Evolutionary conservation across 2,888 invertebrate species (phyloP).

Genomic region (Pseudococcus viburni): DNA sequence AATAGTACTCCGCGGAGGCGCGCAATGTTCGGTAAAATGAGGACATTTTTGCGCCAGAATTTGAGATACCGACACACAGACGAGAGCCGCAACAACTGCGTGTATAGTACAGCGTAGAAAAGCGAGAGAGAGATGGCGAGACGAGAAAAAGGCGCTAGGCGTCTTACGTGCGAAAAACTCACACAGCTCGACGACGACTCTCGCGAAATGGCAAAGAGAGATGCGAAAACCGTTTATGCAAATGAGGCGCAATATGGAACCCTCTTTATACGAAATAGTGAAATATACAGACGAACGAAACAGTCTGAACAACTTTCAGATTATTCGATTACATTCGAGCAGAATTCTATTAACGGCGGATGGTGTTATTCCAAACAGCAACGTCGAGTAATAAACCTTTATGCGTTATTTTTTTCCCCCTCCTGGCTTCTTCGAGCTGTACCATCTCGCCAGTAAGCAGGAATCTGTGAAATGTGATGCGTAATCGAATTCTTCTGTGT

Average conservation of each 20-base stretch:
- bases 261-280: constrained; percentile 48
- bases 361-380: constrained; percentile 60
- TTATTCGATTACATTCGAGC: constrained; percentile 59
- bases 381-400: constrained; percentile 57
- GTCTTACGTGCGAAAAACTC: constrained; percentile 51
- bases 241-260: constrained; percentile 61
- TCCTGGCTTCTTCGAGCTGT: background rate
- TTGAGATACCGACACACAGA: background rate
- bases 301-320: constrained; percentile 60
- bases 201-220: constrained; percentile 47
- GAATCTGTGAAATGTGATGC: constrained; percentile 46
- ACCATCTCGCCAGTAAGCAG: background rate
- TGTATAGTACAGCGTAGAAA: background rate
- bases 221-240: constrained; percentile 61
- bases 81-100: background rate
- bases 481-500: constrained; percentile 58
- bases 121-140: background rate
- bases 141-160: background rate
- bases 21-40: background rate
- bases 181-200: background rate
- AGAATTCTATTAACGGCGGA: constrained; percentile 60
- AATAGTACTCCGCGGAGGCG: background rate
- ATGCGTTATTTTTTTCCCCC: background rate
- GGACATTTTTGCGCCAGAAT: background rate
- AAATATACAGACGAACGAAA: constrained; percentile 54